Conservation (phyloP, 2,113 vertebrate species). For the Entelurus aequoreus region DNA sequence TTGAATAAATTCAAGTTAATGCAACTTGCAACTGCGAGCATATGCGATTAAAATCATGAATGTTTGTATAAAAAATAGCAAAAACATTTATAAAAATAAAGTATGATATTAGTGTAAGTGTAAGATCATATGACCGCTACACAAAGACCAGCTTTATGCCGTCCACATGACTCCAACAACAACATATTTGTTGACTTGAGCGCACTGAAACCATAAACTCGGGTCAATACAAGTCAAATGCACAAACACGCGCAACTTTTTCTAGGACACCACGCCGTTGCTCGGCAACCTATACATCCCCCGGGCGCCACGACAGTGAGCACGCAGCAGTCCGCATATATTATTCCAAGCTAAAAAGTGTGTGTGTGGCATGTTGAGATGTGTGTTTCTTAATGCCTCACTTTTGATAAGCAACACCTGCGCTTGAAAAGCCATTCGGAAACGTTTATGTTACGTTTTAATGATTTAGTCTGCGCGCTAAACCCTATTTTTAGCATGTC, state of each 20-base stretch:
- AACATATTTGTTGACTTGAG: background rate
- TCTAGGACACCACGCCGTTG: constrained; percentile 69
- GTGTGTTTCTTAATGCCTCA: constrained; percentile 21
- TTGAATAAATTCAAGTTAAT: too few species aligned
- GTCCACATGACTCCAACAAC: constrained; percentile 27
- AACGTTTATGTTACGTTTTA: too few species aligned
- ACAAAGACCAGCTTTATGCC: constrained; percentile 15
- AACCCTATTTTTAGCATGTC: constrained; percentile 20
- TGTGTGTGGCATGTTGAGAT: constrained; percentile 25
- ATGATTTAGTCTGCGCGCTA: background rate
- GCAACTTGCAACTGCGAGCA: too few species aligned
- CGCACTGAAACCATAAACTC: constrained; percentile 32
- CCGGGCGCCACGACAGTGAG: constrained; percentile 28
- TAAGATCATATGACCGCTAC: constrained; percentile 3
- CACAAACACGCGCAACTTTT: constrained; percentile 43
- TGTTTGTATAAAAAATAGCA: too few species aligned
- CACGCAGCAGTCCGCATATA: constrained; percentile 38
- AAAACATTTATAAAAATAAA: background rate
- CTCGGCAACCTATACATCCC: constrained; percentile 69
- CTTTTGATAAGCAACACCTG: background rate
- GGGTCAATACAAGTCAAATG: constrained; percentile 37
- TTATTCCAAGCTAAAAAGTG: constrained; percentile 34
- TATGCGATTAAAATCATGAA: too few species aligned
- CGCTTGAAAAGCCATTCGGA: too few species aligned
- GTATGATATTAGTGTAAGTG: too few species aligned